Evolutionary conservation across 2,797 vertebrate genomes (phyloP).

Genomic region (Carduelis carduelis): DNA sequence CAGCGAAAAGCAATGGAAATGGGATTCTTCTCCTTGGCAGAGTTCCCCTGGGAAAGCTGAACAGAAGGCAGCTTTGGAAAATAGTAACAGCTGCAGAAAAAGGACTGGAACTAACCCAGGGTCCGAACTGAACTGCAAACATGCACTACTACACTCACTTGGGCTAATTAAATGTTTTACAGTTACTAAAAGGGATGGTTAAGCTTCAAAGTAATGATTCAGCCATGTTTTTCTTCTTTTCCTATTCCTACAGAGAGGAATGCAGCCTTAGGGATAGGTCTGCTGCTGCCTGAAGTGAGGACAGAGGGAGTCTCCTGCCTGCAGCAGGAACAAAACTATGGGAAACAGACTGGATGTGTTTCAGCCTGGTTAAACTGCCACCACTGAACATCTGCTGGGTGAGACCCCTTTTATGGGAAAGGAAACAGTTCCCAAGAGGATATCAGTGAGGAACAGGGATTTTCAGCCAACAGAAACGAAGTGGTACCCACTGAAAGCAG

Average conservation of each 20-base stretch:
- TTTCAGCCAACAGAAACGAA: background rate
- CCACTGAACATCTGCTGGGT: background rate
- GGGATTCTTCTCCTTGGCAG: constrained; percentile 51
- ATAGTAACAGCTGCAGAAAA: constrained; percentile 55
- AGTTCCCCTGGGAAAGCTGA: constrained; percentile 46
- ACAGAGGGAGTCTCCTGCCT: background rate
- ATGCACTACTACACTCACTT: background rate
- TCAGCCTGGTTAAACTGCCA: background rate
- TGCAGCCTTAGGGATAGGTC: background rate
- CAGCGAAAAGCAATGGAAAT: constrained; percentile 10
- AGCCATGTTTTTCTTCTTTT: background rate
- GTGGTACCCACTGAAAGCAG: background rate
- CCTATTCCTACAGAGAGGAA: background rate
- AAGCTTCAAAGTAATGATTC: background rate
- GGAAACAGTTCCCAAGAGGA: background rate
- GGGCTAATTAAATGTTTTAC: background rate
- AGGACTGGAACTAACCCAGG: constrained; percentile 58
- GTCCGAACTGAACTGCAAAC: background rate
- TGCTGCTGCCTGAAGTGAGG: background rate
- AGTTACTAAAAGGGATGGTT: background rate
- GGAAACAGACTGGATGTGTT: background rate
- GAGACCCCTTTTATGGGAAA: background rate
- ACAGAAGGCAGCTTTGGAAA: constrained; percentile 60
- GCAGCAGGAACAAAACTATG: background rate
- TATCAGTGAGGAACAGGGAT: background rate